phyloP scores from a whole-genome alignment of 2,113 vertebrate species.

The Entosphenus tridentatus region DNA sequence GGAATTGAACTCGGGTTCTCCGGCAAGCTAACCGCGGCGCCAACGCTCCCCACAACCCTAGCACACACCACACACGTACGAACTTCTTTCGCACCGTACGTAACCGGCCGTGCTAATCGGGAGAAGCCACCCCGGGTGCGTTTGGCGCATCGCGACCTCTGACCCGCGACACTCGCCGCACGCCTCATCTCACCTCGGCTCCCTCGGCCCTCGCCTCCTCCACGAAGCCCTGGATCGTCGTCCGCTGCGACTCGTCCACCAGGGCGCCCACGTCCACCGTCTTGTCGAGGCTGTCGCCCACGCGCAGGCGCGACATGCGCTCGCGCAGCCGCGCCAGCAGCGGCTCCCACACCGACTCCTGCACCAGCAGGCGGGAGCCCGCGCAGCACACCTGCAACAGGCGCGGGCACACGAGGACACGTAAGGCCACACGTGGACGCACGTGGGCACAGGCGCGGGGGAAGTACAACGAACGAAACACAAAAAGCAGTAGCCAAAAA shows the following conservation, averaged over 20 bases:
- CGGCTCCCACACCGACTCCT: conserved; percentile 33
- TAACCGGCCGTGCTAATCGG: neutral
- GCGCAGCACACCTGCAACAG: conserved; percentile 17
- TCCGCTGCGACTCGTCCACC: conserved; percentile 13
- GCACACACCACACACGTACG: neutral
- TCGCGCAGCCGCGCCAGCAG: conserved; percentile 25
- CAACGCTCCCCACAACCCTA: neutral
- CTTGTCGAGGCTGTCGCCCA: conserved; percentile 22
- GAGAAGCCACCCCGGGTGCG: no score
- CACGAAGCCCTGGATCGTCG: conserved; percentile 23
- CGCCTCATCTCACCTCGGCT: conserved; percentile 28
- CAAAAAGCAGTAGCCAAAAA: no score
- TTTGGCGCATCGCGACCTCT: no score
- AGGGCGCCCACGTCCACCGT: conserved; percentile 23
- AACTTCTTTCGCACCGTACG: neutral
- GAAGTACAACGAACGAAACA: no score
- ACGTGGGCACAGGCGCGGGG: no score
- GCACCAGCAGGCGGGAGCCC: conserved; percentile 37
- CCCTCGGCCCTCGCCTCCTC: conserved; percentile 36
- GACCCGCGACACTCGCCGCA: no score
- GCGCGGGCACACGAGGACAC: no score
- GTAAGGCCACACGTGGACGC: no score
- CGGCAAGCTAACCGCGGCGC: neutral
- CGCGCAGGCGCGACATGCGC: conserved; percentile 27
- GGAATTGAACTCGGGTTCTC: no score